A percentile compares a stretch with the other conserved stretches of the same genome.
Conservation (phyloP, 2,797 vertebrate genomes). For the Danio kyathit region DNA sequence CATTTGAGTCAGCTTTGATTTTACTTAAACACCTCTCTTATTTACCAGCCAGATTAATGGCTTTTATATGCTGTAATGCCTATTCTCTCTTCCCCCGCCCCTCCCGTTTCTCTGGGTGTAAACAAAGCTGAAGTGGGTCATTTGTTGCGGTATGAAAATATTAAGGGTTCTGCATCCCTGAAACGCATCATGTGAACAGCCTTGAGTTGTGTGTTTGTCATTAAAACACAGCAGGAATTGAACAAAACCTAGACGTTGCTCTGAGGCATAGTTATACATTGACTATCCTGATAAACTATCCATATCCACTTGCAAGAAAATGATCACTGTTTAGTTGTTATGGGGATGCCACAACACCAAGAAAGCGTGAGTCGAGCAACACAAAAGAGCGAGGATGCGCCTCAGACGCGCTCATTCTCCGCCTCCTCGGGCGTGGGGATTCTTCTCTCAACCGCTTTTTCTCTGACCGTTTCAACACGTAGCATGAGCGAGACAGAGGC, state of each 20-base stretch:
- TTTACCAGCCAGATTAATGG: neutral
- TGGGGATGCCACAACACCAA: constrained; percentile 23
- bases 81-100: neutral
- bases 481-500: constrained; percentile 52
- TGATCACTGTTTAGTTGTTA: neutral
- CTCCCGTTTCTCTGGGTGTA: constrained; percentile 21
- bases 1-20: neutral
- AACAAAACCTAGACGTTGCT: neutral
- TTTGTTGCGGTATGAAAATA: constrained; percentile 48
- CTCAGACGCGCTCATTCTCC: neutral
- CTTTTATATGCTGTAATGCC: constrained; percentile 30
- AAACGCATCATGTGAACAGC: neutral
- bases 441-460: constrained; percentile 56
- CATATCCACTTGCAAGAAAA: neutral
- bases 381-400: constrained; percentile 44
- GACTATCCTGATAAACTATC: neutral
- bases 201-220: neutral
- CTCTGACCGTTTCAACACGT: constrained; percentile 67
- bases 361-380: neutral
- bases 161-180: constrained; percentile 23
- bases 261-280: neutral
- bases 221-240: neutral
- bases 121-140: constrained; percentile 66
- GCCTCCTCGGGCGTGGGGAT: neutral
- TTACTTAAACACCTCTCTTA: neutral